Base-by-base conservation (phyloP, 2,797 vertebrate genomes). In the Protosalanx chinensis region DNA sequence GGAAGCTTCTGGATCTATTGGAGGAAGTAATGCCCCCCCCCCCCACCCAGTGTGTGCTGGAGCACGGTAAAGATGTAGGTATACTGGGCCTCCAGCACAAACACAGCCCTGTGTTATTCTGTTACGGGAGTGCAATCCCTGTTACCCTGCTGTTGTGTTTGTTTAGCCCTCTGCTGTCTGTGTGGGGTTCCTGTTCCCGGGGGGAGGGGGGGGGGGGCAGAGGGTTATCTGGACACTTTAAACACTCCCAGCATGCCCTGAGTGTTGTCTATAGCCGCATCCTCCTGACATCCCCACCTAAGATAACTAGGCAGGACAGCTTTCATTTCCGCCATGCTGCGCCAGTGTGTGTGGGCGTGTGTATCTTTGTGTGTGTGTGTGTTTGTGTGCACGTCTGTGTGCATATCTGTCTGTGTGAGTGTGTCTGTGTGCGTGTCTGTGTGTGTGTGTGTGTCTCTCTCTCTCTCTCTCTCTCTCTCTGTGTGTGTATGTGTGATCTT, bases 191-290 rank as follows among this genome's bases (percentile, higher is more conserved):
- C 13, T 23, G 3, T 53, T 33, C 30, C 62, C 32, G 64, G 57
- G 16, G 29, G 7, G 65, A n/a, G 23, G 23, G 23, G 23, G 23
- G 23, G 23, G 23, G 23, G n/a, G n/a, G n/a, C n/a, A n/a, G n/a
- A n/a, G n/a, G n/a, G n/a, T n/a, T n/a, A 77, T 65, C 74, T 59
- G 74, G 51, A 58, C 61, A 71, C 73, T 72, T 53, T 4, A 30
- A 78, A 77, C 64, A 70, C 71, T 71, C 70, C 72, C 68, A 72
- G 72, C 76, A 73, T 71, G 68, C 77, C 78, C 69, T 23, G 72
- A 81, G 66, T 65, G 71, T 12, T 71, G 77, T 33, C 29, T 35
- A 18, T 63, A 12, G 13, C 10, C 41, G 3, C 61, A 37, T 16
- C 32, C 8, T 18, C 6, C 61, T 64, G 83, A 85, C 79, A 20